Percentiles rank a stretch among this genome's conserved stretches.
Evolutionary conservation across 2,113 vertebrate species (phyloP).

Genomic region (Vidua macroura): DNA sequence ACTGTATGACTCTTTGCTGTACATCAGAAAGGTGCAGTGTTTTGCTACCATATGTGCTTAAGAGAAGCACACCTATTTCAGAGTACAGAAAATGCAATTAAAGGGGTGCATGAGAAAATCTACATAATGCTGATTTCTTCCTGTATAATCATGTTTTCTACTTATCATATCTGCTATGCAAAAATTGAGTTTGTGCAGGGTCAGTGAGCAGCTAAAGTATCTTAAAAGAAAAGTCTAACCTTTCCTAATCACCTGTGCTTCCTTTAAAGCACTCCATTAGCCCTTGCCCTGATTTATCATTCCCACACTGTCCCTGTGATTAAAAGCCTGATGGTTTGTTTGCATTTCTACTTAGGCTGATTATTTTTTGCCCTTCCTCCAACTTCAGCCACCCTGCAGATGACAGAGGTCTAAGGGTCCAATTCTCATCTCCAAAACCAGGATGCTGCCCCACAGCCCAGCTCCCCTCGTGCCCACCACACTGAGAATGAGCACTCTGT

Average conservation of each 20-base stretch:
- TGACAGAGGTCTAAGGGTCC: background rate
- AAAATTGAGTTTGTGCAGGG: background rate
- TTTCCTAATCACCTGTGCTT: background rate
- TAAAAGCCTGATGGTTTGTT: conserved; percentile 24
- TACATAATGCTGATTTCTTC: background rate
- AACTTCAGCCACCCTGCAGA: background rate
- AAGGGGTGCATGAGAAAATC: background rate
- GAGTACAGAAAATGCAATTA: background rate
- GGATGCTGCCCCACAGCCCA: background rate
- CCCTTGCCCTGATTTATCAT: conserved; percentile 22
- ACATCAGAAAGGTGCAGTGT: background rate
- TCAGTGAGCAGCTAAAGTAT: background rate
- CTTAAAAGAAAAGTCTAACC: background rate
- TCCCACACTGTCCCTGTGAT: conserved; percentile 7
- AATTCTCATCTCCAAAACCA: background rate
- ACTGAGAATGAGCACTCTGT: fast-evolving
- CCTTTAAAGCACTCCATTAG: background rate
- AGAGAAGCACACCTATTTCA: background rate
- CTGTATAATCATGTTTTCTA: background rate
- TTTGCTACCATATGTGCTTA: background rate
- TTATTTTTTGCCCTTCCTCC: background rate
- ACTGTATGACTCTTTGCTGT: fast-evolving
- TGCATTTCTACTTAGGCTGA: conserved; percentile 38
- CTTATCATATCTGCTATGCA: background rate
- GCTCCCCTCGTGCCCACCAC: background rate